Evolutionary conservation across 2,888 invertebrate species (phyloP).

Genomic region (Hypomecis atomaria): DNA sequence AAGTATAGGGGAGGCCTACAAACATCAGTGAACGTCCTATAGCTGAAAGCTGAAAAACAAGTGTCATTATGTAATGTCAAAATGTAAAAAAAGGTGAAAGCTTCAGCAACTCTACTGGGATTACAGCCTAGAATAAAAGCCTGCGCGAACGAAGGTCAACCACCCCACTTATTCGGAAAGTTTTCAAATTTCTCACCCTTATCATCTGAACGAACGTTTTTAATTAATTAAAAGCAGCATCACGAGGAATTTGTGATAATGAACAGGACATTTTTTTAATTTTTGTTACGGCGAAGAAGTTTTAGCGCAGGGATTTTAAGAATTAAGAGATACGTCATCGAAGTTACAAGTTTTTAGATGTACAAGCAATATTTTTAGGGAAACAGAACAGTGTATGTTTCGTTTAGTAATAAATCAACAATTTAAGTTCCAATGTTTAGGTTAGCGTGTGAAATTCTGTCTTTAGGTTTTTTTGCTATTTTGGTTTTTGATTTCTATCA

Average conservation of each 20-base stretch:
- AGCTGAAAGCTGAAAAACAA: background rate
- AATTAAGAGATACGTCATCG: slow-evolving; percentile 3
- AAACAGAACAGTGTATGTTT: too few species aligned
- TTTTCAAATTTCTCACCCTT: slow-evolving; percentile 42
- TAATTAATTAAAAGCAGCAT: slow-evolving; percentile 61
- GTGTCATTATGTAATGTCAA: background rate
- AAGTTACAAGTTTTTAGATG: too few species aligned
- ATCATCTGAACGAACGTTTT: slow-evolving; percentile 54
- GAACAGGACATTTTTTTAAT: slow-evolving; percentile 53
- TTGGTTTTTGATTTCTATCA: too few species aligned
- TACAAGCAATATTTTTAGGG: too few species aligned
- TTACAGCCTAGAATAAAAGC: background rate
- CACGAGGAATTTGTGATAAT: slow-evolving; percentile 54
- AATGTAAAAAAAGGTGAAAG: background rate
- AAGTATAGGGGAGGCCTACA: too few species aligned
- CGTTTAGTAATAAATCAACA: too few species aligned
- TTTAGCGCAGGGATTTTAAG: background rate
- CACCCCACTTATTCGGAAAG: slow-evolving; percentile 25
- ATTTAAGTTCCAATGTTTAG: too few species aligned
- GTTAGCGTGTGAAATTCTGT: too few species aligned
- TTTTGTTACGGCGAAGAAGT: slow-evolving; percentile 38
- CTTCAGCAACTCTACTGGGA: background rate
- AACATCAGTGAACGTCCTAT: too few species aligned
- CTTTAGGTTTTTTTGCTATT: too few species aligned
- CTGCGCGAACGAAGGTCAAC: slow-evolving; percentile 6